These are phyloP conservation scores for Spongilla lacustris DNA, from an alignment of 37 sponge, comb jelly and placozoan species.

Conservation along the genomic window DNA sequence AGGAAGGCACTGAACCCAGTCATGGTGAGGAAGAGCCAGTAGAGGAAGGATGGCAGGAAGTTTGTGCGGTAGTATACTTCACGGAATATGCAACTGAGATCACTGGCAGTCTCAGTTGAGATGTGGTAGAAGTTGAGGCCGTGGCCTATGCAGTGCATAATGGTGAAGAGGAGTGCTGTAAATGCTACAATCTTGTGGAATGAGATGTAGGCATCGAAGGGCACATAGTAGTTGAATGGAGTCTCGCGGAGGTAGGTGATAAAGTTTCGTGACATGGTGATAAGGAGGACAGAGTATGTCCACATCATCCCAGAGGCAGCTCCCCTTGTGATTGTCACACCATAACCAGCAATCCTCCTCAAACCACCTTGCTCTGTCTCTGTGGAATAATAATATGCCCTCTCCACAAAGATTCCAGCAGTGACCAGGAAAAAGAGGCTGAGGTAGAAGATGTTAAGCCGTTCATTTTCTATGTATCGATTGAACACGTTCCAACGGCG, in stretches of 20 bases:
- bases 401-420: slow-evolving; percentile 84
- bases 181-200: slow-evolving; percentile 92
- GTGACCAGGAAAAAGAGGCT: slow-evolving; percentile 66
- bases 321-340: slow-evolving; percentile 95
- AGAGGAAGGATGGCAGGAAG: slow-evolving; percentile 79
- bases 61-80: slow-evolving; percentile 86
- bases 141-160: slow-evolving; percentile 91
- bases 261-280: slow-evolving; percentile 95
- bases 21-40: slow-evolving; percentile 94
- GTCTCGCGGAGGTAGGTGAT: slow-evolving; percentile 94
- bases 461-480: slow-evolving; percentile 82
- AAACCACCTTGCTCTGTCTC: slow-evolving; percentile 90
- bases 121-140: slow-evolving; percentile 98
- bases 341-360: slow-evolving; percentile 91
- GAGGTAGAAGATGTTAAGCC: slow-evolving; percentile 89
- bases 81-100: slow-evolving; percentile 94
- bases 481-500: slow-evolving; percentile 35
- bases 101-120: slow-evolving; percentile 89
- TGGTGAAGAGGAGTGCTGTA: slow-evolving; percentile 83
- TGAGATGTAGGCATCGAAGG: slow-evolving; percentile 85
- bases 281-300: slow-evolving; percentile 85
- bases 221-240: slow-evolving; percentile 88
- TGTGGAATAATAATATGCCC: slow-evolving; percentile 88
- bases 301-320: slow-evolving; percentile 95
- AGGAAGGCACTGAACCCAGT: slow-evolving; percentile 91